Percentiles rank a stretch among this genome's conserved stretches.
Evolutionary conservation across 2,888 invertebrate species (phyloP).

Genomic region (Euplagia quadripunctaria): DNA sequence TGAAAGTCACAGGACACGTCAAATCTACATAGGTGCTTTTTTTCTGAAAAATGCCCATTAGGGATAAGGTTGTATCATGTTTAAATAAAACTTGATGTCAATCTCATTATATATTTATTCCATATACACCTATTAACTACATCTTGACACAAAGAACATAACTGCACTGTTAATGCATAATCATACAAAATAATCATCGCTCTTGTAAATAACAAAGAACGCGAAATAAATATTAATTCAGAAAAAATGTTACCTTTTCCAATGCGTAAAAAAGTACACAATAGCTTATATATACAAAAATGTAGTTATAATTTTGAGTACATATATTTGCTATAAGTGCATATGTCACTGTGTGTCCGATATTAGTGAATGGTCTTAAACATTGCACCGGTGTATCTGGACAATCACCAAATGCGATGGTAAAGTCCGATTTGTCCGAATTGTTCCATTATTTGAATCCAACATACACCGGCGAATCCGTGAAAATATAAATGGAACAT

Average conservation of each 20-base stretch:
- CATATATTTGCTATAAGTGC: slow-evolving; percentile 36
- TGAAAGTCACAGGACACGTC: too few species aligned
- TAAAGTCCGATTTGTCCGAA: too few species aligned
- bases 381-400: too few species aligned
- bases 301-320: slow-evolving; percentile 52
- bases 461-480: too few species aligned
- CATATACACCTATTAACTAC: slow-evolving; percentile 85
- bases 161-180: slow-evolving; percentile 55
- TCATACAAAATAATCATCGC: slow-evolving; percentile 53
- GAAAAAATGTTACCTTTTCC: slow-evolving; percentile 46
- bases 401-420: too few species aligned
- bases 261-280: slow-evolving; percentile 53
- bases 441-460: too few species aligned
- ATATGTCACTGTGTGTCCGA: background rate
- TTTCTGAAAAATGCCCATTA: too few species aligned
- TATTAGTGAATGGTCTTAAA: too few species aligned
- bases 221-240: slow-evolving; percentile 52
- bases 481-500: too few species aligned
- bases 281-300: slow-evolving; percentile 51
- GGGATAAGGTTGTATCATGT: too few species aligned
- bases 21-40: too few species aligned
- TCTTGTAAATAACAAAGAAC: slow-evolving; percentile 40
- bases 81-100: slow-evolving; percentile 44
- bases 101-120: slow-evolving; percentile 81
- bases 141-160: slow-evolving; percentile 77